Evolutionary conservation across 1,140 invertebrate species (phyloP).

Genomic region (Drosophila triauraria): DNA sequence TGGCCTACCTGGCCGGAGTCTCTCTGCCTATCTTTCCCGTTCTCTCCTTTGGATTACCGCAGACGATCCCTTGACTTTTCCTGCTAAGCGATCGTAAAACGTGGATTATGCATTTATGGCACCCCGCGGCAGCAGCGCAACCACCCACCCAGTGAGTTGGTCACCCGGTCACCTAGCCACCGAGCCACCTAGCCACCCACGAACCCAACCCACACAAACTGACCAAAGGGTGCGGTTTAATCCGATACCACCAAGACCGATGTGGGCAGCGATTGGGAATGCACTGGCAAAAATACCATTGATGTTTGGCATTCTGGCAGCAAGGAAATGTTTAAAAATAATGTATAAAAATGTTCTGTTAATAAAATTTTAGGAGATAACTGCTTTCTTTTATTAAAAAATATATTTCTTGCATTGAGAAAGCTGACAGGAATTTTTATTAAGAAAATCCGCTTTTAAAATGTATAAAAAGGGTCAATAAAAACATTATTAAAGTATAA

Average conservation of each 20-base stretch:
- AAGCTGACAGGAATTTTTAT: no score
- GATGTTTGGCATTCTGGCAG: neutral
- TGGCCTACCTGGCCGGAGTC: slow-evolving; percentile 11
- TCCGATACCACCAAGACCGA: slow-evolving; percentile 70
- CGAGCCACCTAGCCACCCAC: slow-evolving; percentile 2
- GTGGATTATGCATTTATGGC: slow-evolving; percentile 79
- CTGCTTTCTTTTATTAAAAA: no score
- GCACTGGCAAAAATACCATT: slow-evolving; percentile 35
- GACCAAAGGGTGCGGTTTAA: slow-evolving; percentile 70
- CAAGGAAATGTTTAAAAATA: no score
- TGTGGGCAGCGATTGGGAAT: slow-evolving; percentile 18
- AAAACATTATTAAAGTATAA: no score
- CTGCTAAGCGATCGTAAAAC: slow-evolving; percentile 80
- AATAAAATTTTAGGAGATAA: neutral
- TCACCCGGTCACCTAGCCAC: neutral
- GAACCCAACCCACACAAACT: slow-evolving; percentile 6
- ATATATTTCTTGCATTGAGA: no score
- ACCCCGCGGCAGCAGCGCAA: slow-evolving; percentile 32
- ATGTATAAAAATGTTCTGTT: neutral
- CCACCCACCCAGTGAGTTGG: slow-evolving; percentile 24
- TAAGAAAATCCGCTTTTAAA: no score
- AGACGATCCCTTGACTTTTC: slow-evolving; percentile 83
- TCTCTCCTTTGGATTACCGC: slow-evolving; percentile 69
- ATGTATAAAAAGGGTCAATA: no score
- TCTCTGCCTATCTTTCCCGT: neutral